Percentiles rank a stretch among this genome's conserved stretches.
Evolutionary conservation across 2,113 vertebrate genomes (phyloP).

Genomic region (Toxostoma redivivum): DNA sequence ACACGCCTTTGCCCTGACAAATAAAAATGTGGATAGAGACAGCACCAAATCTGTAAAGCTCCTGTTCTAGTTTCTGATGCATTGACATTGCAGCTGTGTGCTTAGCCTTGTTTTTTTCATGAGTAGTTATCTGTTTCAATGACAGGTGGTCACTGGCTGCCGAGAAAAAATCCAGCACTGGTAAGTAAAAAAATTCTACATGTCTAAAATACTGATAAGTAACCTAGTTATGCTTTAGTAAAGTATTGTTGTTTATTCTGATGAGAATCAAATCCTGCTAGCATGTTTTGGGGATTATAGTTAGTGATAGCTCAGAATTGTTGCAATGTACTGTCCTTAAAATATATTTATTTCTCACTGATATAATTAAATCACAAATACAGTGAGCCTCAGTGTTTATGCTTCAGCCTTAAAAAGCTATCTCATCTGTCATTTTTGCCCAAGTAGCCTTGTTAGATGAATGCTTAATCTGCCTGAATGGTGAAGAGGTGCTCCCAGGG

Average conservation of each 20-base stretch:
- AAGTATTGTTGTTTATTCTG: slow-evolving; percentile 7
- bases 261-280: neutral
- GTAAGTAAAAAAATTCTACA: slow-evolving; percentile 81
- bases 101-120: slow-evolving; percentile 71
- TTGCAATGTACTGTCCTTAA: neutral
- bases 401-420: neutral
- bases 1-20: slow-evolving; percentile 68
- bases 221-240: slow-evolving; percentile 27
- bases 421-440: neutral
- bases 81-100: slow-evolving; percentile 70
- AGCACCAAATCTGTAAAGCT: slow-evolving; percentile 67
- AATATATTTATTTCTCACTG: neutral
- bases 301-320: neutral
- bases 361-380: neutral
- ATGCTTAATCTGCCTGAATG: neutral
- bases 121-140: slow-evolving; percentile 82
- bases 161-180: slow-evolving; percentile 91
- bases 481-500: neutral
- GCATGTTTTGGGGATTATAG: neutral
- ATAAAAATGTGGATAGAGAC: slow-evolving; percentile 70
- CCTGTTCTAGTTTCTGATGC: slow-evolving; percentile 64
- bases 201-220: slow-evolving; percentile 58
- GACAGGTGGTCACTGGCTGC: slow-evolving; percentile 96
- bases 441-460: neutral
- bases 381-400: neutral